Evolutionary conservation across 2,113 vertebrate genomes (phyloP), one percentile per base, ranked within the genome.

Genomic region (Tachysurus fulvidraco): DNA sequence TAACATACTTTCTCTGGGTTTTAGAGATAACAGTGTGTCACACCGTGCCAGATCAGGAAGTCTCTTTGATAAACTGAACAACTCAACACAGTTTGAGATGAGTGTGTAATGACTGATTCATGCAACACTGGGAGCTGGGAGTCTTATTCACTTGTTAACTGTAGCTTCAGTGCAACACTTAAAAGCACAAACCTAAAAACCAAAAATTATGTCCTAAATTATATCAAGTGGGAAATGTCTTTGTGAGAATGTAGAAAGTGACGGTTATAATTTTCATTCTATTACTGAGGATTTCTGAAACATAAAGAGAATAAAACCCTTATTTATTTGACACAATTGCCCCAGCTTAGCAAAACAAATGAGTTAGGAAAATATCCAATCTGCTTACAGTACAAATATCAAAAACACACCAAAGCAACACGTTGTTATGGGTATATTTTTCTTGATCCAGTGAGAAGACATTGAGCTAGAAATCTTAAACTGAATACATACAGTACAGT

Each of bases 331-430:
- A 92, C 90, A 81, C 88, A 89, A 91, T 93, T 87, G 86, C 80
- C 78, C 74, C 88, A 90, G 90, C 89, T 82, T 87, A 91, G 93
- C 90, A 92, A 94, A 81, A 64, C 65, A 87, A 86, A 83, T n/a
- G 77, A 88, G 44, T 90, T 94, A 92, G 91, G 91, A 95, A 94
- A 94, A 94, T 91, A 91, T 91, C 87, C 84, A 85, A 87, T 88
- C 77, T 83, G 88, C 89, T 92, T 94, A 93, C 87, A 93, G 50
- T 87, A 87, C 86, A 87, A 91, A 91, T 89, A 83, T 91, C 65
- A 82, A 87, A 94, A 94, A 91, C 89, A 91, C 92, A 86, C 85
- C 36, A 87, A 92, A 91, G 91, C 89, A 89, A 92, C 90, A 91
- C 91, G 81, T 81, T 79, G n/a, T 30, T 81, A 60, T 30, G 17